Conservation (phyloP, 2,888 invertebrate species). For the Allygus modestus region DNA sequence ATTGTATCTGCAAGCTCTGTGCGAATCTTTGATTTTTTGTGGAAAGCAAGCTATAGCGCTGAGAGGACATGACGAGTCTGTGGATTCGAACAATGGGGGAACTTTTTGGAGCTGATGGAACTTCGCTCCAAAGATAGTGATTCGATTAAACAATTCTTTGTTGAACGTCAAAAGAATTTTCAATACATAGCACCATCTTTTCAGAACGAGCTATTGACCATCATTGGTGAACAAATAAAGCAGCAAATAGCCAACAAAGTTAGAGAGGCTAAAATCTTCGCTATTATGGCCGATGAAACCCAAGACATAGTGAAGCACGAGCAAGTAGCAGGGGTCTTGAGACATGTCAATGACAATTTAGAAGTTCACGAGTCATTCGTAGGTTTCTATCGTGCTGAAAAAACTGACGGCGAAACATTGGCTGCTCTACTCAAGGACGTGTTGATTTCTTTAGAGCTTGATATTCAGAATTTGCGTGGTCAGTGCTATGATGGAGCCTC, state of each 20-base stretch:
- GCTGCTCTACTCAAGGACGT: constrained; percentile 40
- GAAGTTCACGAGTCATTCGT: constrained; percentile 55
- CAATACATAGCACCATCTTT: constrained; percentile 22
- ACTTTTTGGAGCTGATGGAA: constrained; percentile 56
- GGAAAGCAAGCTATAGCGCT: constrained; percentile 69
- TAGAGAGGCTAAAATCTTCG: constrained; percentile 62
- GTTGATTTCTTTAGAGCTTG: constrained; percentile 20
- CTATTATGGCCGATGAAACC: constrained; percentile 64
- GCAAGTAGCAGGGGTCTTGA: constrained; percentile 55
- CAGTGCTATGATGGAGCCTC: constrained; percentile 69
- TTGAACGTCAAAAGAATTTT: constrained; percentile 56
- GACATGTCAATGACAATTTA: constrained; percentile 53
- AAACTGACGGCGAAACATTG: constrained; percentile 57
- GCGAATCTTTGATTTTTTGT: constrained; percentile 66
- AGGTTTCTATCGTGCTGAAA: constrained; percentile 58
- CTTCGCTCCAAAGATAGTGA: constrained; percentile 51
- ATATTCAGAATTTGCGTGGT: constrained; percentile 64
- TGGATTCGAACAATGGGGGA: constrained; percentile 58
- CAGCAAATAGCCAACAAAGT: not conserved
- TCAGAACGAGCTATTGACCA: constrained; percentile 66
- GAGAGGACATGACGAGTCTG: constrained; percentile 63
- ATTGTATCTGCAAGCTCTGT: constrained; percentile 65
- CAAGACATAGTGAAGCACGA: constrained; percentile 61
- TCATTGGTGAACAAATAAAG: constrained; percentile 63
- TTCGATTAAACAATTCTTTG: constrained; percentile 31